phyloP scores from a whole-genome alignment of 1,140 invertebrate genomes.

The Solen grandis region DNA sequence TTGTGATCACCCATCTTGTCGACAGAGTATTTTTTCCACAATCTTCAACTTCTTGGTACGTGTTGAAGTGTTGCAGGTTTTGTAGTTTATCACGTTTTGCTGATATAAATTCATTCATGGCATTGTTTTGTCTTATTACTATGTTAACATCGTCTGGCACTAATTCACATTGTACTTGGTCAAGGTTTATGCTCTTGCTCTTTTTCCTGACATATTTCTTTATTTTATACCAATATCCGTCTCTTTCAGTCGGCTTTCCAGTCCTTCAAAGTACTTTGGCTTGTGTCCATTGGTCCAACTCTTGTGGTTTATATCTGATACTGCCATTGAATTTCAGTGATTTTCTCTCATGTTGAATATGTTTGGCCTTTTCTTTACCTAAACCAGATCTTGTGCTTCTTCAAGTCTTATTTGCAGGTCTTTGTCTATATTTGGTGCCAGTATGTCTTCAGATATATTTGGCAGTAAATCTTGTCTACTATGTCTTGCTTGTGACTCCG shows the following conservation, averaged over 20 bases:
- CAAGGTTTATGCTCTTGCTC: conserved; percentile 44
- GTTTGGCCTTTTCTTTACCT: background rate
- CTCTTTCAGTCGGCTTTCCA: conserved; percentile 43
- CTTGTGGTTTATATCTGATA: conserved; percentile 42
- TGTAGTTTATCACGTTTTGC: conserved; percentile 40
- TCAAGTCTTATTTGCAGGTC: background rate
- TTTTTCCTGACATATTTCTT: conserved; percentile 7
- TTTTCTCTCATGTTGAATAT: conserved; percentile 11
- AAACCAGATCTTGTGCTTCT: background rate
- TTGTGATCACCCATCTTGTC: conserved; percentile 20
- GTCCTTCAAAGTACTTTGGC: conserved; percentile 25
- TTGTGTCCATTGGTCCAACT: conserved; percentile 24
- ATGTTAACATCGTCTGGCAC: conserved; percentile 26
- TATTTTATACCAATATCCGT: conserved; percentile 45
- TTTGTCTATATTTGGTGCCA: background rate
- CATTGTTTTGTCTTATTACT: background rate
- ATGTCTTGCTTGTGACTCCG: background rate
- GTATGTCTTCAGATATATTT: background rate
- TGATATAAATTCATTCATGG: conserved; percentile 27
- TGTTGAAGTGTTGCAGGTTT: no score
- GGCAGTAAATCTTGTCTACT: background rate
- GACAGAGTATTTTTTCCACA: conserved; percentile 9
- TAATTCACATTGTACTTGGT: background rate
- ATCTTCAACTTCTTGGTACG: background rate
- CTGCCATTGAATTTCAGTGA: conserved; percentile 32